phyloP scores from a whole-genome alignment of 2,113 vertebrate species.

The Hippoglossus stenolepis region DNA sequence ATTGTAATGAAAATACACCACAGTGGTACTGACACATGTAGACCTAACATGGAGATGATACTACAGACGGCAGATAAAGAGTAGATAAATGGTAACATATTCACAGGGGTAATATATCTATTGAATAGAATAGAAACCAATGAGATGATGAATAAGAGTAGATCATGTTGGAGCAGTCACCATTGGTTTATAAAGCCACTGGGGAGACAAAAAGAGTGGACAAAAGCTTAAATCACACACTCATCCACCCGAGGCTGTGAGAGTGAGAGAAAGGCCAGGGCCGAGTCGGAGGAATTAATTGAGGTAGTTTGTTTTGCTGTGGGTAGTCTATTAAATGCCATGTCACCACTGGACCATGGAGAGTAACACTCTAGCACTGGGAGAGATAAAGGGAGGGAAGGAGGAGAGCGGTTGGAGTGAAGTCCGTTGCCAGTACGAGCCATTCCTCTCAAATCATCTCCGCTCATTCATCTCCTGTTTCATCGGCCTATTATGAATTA shows the following conservation, averaged over 20 bases:
- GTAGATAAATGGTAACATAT: constrained; percentile 36
- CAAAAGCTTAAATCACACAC: constrained; percentile 64
- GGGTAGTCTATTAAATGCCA: constrained; percentile 85
- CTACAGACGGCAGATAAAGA: constrained; percentile 7
- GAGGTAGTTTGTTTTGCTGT: constrained; percentile 86
- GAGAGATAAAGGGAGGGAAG: constrained; percentile 12
- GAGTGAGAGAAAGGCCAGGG: constrained; percentile 79
- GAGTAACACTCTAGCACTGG: constrained; percentile 73
- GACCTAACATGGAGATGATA: background rate
- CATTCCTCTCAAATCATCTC: constrained; percentile 59
- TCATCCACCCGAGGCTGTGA: constrained; percentile 57
- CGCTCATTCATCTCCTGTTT: constrained; percentile 50
- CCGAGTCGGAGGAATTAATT: constrained; percentile 82
- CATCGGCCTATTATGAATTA: constrained; percentile 1
- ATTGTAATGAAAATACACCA: constrained; percentile 28
- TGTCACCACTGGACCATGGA: constrained; percentile 81
- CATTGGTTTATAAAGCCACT: constrained; percentile 29
- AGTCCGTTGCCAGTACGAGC: constrained; percentile 34
- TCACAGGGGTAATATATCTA: constrained; percentile 24
- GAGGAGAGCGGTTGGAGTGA: constrained; percentile 5
- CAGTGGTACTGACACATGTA: background rate
- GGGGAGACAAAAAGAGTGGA: constrained; percentile 46
- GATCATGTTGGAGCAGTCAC: constrained; percentile 36
- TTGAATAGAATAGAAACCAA: constrained; percentile 26
- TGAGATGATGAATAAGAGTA: constrained; percentile 55